A percentile compares a stretch with the other conserved stretches of the same genome.
Conservation (phyloP, 2,113 vertebrate species). For the Equus przewalskii region DNA sequence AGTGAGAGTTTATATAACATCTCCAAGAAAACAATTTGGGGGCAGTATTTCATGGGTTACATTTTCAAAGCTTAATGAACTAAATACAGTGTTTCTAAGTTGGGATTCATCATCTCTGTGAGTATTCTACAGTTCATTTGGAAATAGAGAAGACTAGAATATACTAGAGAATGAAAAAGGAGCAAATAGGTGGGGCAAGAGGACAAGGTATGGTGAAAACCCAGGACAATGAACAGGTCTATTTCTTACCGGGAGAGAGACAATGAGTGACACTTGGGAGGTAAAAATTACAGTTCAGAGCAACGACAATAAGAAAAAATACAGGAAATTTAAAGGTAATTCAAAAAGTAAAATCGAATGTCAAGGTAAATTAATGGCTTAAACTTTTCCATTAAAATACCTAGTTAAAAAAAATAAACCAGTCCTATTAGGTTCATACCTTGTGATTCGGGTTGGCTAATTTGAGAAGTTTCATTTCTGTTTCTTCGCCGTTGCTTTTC, state of each 20-base stretch:
- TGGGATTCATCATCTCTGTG: background rate
- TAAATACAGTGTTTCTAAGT: constrained; percentile 32
- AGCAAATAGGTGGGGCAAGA: background rate
- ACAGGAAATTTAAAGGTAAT: constrained; percentile 24
- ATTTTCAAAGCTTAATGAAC: constrained; percentile 49
- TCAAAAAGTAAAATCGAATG: constrained; percentile 51
- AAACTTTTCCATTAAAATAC: constrained; percentile 22
- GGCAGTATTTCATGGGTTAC: background rate
- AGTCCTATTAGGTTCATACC: constrained; percentile 87
- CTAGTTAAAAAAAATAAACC: background rate
- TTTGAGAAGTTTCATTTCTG: constrained; percentile 93
- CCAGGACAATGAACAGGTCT: background rate
- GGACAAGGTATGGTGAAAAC: background rate
- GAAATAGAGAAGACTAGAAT: background rate
- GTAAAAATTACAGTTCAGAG: background rate
- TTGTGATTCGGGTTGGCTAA: constrained; percentile 94
- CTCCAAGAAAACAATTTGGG: constrained; percentile 20
- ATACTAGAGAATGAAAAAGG: background rate
- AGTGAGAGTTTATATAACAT: background rate
- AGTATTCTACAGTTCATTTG: background rate
- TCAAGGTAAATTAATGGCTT: constrained; percentile 38
- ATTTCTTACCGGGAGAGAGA: background rate
- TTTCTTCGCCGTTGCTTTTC: constrained; percentile 96
- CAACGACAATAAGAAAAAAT: constrained; percentile 18
- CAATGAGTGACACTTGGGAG: background rate